Evolutionary conservation across 2,113 vertebrate species (phyloP), one percentile per base, ranked within the genome.

Genomic region (Thamnaconus septentrionalis): DNA sequence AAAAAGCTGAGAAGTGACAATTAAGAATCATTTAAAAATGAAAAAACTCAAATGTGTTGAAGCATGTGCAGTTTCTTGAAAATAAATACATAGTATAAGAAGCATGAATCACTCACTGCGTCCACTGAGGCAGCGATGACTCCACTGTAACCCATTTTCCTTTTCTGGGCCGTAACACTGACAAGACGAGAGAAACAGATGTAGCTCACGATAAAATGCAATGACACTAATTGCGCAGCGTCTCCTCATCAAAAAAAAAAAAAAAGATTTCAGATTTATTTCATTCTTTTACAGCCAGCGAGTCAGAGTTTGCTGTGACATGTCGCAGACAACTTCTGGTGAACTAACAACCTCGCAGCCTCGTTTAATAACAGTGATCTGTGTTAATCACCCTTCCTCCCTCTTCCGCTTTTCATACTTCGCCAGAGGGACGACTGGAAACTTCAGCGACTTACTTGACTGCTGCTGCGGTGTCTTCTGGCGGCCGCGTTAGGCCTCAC

Each of bases 361-460:
- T 93, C 90, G 90, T 94, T 94, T 94, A 91, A 95, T 95, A 94
- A 87, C 54, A 85, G 85, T 80, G 75, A 84, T 87, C 80, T 74
- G 58, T 92, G 92, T 91, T 91, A 91, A 93, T 93, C 93, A 90
- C 90, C 89, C 85, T 91, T 88, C 92, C 90, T 92, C 93, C 90
- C 85, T 89, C 90, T 92, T 93, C 94, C 91, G 91, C 92, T 94
- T 93, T 92, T 90, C 87, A 91, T 90, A 92, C 92, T 91, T 92
- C 92, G 92, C 93, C 88, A 81, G 87, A 85, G 93, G 94, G 92
- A 94, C 93, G 93, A 89, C 93, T 88, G 92, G 91, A 94, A 96
- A 95, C 92, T 93, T 92, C 92, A 92, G 87, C 92, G 93, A 94
- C 94, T 95, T 93, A 93, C 92, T 94, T 93, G 92, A 92, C 92